Evolutionary conservation across 2,113 vertebrate genomes (phyloP).

Genomic region (Camelus bactrianus): DNA sequence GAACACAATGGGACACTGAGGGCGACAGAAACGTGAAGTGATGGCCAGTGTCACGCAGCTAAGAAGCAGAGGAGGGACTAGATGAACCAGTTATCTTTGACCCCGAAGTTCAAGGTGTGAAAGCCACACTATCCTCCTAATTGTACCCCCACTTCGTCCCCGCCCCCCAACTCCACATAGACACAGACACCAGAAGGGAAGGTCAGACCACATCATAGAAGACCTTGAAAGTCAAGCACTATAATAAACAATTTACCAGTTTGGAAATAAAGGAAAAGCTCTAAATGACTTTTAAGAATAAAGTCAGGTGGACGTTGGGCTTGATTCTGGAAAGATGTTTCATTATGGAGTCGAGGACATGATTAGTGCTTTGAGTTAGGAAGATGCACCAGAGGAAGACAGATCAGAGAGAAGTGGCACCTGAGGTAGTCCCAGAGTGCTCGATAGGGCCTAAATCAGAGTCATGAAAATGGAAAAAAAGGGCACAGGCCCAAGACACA

Average conservation of each 20-base stretch:
- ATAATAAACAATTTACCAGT: slow-evolving; percentile 22
- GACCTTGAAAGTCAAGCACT: slow-evolving; percentile 28
- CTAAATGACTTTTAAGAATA: slow-evolving; percentile 13
- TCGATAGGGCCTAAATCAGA: not conserved
- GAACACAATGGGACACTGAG: not conserved
- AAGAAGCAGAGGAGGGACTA: not conserved
- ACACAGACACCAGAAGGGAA: not conserved
- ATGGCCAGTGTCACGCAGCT: not conserved
- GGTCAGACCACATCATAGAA: not conserved
- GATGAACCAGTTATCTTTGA: not conserved
- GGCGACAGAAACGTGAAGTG: not conserved
- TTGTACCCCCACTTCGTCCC: not conserved
- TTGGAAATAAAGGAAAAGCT: slow-evolving; percentile 53
- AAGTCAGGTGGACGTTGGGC: not conserved
- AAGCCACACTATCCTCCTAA: not conserved
- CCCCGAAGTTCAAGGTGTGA: not conserved
- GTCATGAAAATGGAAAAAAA: not conserved
- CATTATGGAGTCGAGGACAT: not conserved
- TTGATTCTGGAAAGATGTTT: slow-evolving; percentile 42
- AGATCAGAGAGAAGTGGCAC: not conserved
- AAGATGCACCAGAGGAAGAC: not conserved
- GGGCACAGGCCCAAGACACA: not conserved
- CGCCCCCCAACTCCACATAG: not conserved
- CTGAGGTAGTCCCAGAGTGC: not conserved
- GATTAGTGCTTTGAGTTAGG: not conserved